Evolutionary conservation across 2,113 vertebrate species (phyloP).

Genomic region (Saimiri boliviensis): DNA sequence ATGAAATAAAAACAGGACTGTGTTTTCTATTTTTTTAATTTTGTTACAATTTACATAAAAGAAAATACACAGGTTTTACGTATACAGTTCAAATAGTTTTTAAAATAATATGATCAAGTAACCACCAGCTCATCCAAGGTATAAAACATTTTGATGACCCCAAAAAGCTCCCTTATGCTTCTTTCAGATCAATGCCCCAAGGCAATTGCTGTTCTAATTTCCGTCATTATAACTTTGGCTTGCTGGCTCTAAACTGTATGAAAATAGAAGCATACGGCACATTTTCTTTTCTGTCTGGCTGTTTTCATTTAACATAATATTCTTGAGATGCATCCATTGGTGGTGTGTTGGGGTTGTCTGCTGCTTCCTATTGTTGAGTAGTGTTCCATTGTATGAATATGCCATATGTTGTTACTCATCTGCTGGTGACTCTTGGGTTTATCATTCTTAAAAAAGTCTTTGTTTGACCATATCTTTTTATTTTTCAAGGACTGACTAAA

Average conservation of each 20-base stretch:
- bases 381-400: background rate
- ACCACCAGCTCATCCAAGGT: background rate
- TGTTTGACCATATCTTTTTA: background rate
- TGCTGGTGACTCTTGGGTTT: background rate
- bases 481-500: background rate
- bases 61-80: background rate
- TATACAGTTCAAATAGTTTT: background rate
- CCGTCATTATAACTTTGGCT: background rate
- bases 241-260: background rate
- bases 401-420: background rate
- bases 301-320: background rate
- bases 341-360: background rate
- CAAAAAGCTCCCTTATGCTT: background rate
- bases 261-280: background rate
- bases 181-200: background rate
- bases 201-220: background rate
- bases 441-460: background rate
- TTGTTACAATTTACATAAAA: background rate
- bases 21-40: background rate
- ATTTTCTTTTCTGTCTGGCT: background rate
- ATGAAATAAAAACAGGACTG: background rate
- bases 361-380: background rate
- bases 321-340: background rate
- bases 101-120: background rate
- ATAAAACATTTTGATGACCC: background rate